These are phyloP conservation scores for Tilapia sparmanii DNA, from an alignment of 2,113 vertebrate genomes.

Conservation along the genomic window DNA sequence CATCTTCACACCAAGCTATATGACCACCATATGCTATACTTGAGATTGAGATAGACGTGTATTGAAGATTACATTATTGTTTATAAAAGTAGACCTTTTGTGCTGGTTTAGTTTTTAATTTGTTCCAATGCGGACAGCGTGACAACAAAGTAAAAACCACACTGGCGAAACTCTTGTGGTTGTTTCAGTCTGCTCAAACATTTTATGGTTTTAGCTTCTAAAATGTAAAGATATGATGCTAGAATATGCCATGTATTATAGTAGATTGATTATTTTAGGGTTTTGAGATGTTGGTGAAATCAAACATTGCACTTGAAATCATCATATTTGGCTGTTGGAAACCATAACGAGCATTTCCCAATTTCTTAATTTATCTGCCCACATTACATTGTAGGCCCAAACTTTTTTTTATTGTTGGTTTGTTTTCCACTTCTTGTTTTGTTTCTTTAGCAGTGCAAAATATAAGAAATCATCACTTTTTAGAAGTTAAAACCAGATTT, in stretches of 20 bases:
- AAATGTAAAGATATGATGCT: not conserved
- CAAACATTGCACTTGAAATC: not conserved
- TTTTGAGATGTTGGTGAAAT: not conserved
- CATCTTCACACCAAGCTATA: not conserved
- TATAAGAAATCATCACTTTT: not conserved
- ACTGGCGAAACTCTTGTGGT: not conserved
- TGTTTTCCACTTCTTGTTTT: not conserved
- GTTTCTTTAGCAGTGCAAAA: not conserved
- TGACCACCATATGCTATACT: not conserved
- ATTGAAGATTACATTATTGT: not conserved
- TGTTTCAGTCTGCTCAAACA: not conserved
- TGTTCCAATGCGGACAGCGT: not conserved
- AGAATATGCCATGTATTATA: not conserved
- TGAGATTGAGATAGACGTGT: not conserved
- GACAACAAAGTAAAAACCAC: not conserved
- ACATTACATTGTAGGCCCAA: not conserved
- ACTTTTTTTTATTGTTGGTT: not conserved
- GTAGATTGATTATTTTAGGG: not conserved
- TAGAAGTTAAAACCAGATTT: not conserved
- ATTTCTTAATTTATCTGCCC: not conserved
- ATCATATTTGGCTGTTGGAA: fast-evolving
- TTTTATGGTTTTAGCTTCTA: not conserved
- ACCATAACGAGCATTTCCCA: not conserved
- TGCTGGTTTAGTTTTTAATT: not conserved
- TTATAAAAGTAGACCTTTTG: not conserved